A percentile compares a stretch with the other conserved stretches of the same genome.
Evolutionary conservation across 2,888 invertebrate species (phyloP).

Genomic region (Alcis repandata): DNA sequence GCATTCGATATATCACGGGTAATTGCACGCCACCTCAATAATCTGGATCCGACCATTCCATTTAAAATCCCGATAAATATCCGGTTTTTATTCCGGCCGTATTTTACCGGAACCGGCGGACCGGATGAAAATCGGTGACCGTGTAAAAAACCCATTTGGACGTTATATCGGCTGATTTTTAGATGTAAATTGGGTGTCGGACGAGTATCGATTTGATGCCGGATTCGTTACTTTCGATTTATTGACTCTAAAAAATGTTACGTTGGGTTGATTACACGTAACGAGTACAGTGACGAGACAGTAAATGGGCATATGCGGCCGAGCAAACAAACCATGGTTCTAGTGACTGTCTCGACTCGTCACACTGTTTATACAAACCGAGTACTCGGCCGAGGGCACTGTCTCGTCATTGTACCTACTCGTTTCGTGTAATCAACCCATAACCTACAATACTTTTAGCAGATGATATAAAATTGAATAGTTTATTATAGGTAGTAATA

Average conservation of each 20-base stretch:
- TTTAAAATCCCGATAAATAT: slow-evolving; percentile 24
- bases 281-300: too few species aligned
- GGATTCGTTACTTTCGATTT: not conserved
- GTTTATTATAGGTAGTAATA: too few species aligned
- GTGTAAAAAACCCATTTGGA: slow-evolving; percentile 49
- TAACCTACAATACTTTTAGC: too few species aligned
- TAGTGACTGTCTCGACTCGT: too few species aligned
- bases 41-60: slow-evolving; percentile 29
- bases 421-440: too few species aligned
- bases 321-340: too few species aligned
- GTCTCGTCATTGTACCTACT: too few species aligned
- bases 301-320: too few species aligned
- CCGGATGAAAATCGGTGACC: slow-evolving; percentile 47
- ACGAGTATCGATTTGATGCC: slow-evolving; percentile 11
- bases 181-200: slow-evolving; percentile 38
- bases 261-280: too few species aligned
- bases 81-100: slow-evolving; percentile 27
- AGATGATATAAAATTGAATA: too few species aligned
- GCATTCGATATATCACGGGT: slow-evolving; percentile 30
- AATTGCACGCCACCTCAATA: slow-evolving; percentile 33
- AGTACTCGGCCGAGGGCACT: too few species aligned
- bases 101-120: slow-evolving; percentile 33
- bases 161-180: slow-evolving; percentile 41
- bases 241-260: slow-evolving; percentile 2
- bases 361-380: too few species aligned